Base-by-base conservation (phyloP, 1,140 invertebrate genomes). In the Drosophila arizonae region DNA sequence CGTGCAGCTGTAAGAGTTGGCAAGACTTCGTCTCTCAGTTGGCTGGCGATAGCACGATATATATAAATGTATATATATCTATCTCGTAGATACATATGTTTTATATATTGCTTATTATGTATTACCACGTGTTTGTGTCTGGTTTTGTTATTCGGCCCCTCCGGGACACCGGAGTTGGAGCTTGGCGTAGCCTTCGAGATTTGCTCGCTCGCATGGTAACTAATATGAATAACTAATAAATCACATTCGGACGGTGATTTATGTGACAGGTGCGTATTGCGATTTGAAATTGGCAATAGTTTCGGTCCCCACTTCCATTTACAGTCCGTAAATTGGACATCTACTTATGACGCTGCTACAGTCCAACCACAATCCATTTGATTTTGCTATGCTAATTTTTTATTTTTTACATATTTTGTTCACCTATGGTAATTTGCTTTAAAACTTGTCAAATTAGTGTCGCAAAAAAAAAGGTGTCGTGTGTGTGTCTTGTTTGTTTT, bases 201-300 rank as follows among this genome's bases (percentile, higher is more conserved):
- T 66, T 52, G 30, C 36, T 15, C 57, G 39, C 55, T 51, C 45
- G 72, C 52, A 15, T 74, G 68, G 78, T 78, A 88, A 87, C 82
- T 86, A 86, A 86, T 88, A 88, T 87, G 84, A 87, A 87, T 87
- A 82, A 81, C 84, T 87, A 87, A 87, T 87, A 87, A 87, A 87
- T 87, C 82, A 87, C 82, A 86, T 86, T 71, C 72, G 79, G 69
- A 82, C 79, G 72, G 76, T 88, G 82, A 87, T 87, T 87, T 87
- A 87, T 87, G 82, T 87, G 82, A 88, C 82, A 87, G 82, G 82
- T 87, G 82, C 82, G 82, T 87, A 87, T 87, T 87, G 84, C 82
- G 82, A 87, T 87, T 87, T 87, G 76, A 88, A 87, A 87, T 87
- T 87, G 82, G 79, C 82, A 82, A 87, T 84, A 82, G 84, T 86